These are phyloP conservation scores for Pteropus alecto DNA, from an alignment of 2,113 vertebrate species.

Conservation along the genomic window DNA sequence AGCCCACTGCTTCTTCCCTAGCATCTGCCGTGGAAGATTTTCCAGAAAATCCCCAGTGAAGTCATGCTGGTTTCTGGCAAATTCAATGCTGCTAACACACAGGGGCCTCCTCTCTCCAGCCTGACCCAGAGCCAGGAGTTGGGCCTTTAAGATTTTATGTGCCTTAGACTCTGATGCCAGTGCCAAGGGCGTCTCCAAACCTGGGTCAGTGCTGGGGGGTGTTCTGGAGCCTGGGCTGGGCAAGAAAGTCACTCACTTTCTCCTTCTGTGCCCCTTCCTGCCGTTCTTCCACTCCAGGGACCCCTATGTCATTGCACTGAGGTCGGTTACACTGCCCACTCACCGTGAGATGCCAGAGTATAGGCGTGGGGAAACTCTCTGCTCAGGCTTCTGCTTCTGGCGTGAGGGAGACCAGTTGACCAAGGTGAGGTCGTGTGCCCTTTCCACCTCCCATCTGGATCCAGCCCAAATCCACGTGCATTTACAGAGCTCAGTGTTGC, in stretches of 20 bases:
- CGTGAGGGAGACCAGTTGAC: conserved; percentile 84
- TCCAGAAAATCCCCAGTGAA: background rate
- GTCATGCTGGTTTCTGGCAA: background rate
- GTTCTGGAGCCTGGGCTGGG: background rate
- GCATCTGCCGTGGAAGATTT: background rate
- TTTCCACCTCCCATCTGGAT: rapidly evolving
- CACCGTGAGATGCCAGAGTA: conserved; percentile 81
- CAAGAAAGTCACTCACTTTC: background rate
- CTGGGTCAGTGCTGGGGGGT: too few relatives aligned
- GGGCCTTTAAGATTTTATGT: too few relatives aligned
- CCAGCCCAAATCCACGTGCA: background rate
- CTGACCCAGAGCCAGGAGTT: background rate
- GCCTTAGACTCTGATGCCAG: background rate
- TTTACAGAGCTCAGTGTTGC: rapidly evolving
- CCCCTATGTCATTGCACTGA: conserved; percentile 93
- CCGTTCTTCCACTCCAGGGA: conserved; percentile 83
- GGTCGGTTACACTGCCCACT: conserved; percentile 92
- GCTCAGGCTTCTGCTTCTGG: conserved; percentile 95
- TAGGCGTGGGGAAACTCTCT: conserved; percentile 91
- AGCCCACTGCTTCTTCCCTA: background rate
- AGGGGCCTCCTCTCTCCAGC: background rate
- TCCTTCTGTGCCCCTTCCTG: background rate
- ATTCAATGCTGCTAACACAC: background rate
- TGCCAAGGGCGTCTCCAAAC: rapidly evolving
- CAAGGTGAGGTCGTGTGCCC: conserved; percentile 84